Evolutionary conservation across 2,888 invertebrate genomes (phyloP).

Genomic region (Macrosiphum euphorbiae): DNA sequence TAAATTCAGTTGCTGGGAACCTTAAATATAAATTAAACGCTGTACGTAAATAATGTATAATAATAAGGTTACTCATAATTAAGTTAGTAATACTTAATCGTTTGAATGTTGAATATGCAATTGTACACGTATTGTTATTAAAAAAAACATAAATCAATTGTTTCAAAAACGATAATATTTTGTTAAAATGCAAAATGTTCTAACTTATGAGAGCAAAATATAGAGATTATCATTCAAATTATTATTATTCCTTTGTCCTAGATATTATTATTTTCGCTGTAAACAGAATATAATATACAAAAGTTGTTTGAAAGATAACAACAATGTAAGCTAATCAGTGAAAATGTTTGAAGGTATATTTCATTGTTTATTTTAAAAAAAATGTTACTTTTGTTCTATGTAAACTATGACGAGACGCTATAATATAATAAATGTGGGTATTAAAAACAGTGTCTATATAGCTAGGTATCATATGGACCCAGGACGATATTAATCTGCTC

Average conservation of each 20-base stretch:
- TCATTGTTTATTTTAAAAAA: not conserved
- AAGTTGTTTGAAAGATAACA: not conserved
- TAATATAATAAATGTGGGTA: not conserved
- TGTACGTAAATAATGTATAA: not conserved
- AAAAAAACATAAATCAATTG: not conserved
- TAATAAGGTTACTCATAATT: not conserved
- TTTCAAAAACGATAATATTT: not conserved
- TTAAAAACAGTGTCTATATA: not conserved
- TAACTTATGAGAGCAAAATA: not conserved
- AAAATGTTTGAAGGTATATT: not conserved
- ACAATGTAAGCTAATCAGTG: conserved; percentile 14
- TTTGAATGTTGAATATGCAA: not conserved
- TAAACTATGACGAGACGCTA: not conserved
- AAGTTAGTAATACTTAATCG: not conserved
- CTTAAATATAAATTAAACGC: not conserved
- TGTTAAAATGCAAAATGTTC: not conserved
- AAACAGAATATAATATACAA: not conserved
- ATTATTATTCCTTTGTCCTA: not conserved
- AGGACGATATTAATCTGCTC: not conserved
- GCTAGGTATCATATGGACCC: not conserved
- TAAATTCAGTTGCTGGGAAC: not conserved
- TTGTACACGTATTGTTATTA: not conserved
- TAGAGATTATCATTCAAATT: not conserved
- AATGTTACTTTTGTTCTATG: not conserved
- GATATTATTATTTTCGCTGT: not conserved